phyloP scores from a whole-genome alignment of 2,797 vertebrate genomes.

The Atherinosoma microstoma region DNA sequence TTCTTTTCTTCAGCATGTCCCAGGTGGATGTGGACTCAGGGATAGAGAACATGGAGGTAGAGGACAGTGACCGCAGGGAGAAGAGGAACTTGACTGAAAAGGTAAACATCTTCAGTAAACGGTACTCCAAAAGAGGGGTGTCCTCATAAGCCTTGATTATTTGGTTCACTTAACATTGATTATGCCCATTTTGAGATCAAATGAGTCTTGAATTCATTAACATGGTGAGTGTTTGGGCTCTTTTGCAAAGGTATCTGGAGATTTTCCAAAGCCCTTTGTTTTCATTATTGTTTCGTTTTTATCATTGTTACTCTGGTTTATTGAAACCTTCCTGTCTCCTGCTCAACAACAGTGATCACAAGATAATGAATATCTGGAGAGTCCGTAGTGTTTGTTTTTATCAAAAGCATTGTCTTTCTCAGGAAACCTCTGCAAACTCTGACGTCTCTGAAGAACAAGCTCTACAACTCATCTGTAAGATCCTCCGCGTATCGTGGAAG shows the following conservation, averaged over 20 bases:
- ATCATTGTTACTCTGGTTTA: background rate
- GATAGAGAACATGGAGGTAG: constrained; percentile 99
- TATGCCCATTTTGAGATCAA: constrained; percentile 12
- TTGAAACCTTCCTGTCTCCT: background rate
- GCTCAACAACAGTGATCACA: background rate
- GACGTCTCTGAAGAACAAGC: constrained; percentile 98
- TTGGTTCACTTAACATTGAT: constrained; percentile 27
- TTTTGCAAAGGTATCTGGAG: constrained; percentile 9
- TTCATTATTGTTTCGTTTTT: constrained; percentile 37
- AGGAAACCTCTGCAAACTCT: constrained; percentile 91
- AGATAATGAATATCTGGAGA: background rate
- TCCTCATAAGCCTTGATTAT: background rate
- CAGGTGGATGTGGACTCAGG: constrained; percentile 99
- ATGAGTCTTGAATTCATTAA: background rate
- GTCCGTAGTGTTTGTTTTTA: background rate
- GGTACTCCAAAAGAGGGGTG: background rate
- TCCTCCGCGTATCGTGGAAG: constrained; percentile 99
- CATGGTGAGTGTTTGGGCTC: constrained; percentile 8
- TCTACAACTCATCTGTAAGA: constrained; percentile 98
- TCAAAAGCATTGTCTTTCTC: constrained; percentile 15
- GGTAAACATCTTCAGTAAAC: constrained; percentile 85
- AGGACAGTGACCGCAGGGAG: constrained; percentile 96
- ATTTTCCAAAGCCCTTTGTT: constrained; percentile 18
- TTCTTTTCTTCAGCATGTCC: constrained; percentile 90
- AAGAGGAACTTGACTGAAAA: constrained; percentile 95